A percentile compares a stretch with the other conserved stretches of the same genome.
Evolutionary conservation across 2,113 vertebrate species (phyloP).

Genomic region (Erythrocebus patas): DNA sequence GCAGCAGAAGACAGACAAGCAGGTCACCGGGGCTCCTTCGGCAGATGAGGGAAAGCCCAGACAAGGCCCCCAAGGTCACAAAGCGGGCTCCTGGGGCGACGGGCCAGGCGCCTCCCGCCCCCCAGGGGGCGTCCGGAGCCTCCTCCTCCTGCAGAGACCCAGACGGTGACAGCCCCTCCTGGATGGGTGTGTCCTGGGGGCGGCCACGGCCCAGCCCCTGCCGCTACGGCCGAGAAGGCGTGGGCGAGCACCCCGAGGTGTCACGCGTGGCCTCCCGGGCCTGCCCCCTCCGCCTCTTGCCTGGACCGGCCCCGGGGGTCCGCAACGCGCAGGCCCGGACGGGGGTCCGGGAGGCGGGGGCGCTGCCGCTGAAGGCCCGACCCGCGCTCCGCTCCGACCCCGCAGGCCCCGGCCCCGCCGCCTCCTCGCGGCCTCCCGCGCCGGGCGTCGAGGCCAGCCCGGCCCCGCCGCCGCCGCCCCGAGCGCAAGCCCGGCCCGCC

Average conservation of each 20-base stretch:
- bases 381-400: background rate
- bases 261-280: background rate
- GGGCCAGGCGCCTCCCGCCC: background rate
- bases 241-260: background rate
- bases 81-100: background rate
- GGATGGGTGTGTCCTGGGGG: constrained; percentile 61
- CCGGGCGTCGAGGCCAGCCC: background rate
- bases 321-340: background rate
- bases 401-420: background rate
- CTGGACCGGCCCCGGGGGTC: background rate
- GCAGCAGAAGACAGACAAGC: background rate
- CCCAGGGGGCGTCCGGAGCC: background rate
- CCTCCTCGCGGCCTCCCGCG: background rate
- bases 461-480: background rate
- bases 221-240: background rate
- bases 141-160: background rate
- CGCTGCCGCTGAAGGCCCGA: background rate
- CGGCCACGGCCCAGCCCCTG: background rate
- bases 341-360: background rate
- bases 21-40: background rate
- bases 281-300: background rate
- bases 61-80: background rate
- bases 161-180: background rate
- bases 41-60: background rate
- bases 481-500: background rate